Evolutionary conservation across 2,113 vertebrate species (phyloP).

Genomic region (Phylloscopus trochiloides): DNA sequence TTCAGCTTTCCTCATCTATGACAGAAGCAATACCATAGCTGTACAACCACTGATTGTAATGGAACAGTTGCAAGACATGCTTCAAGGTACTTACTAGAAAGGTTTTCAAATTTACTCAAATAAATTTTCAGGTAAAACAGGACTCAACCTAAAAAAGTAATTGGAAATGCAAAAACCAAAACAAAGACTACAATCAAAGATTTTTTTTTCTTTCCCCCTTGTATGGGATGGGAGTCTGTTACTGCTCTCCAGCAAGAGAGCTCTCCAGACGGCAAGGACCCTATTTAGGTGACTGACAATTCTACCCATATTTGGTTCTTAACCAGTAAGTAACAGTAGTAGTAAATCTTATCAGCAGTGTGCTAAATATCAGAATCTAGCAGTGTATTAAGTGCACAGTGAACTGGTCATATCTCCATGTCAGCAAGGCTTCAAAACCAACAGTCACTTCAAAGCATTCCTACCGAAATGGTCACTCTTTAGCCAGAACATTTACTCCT

Average conservation of each 20-base stretch:
- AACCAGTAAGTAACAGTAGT: neutral
- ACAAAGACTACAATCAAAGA: neutral
- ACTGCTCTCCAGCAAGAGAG: neutral
- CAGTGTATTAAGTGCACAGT: constrained; percentile 12
- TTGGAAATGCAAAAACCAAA: neutral
- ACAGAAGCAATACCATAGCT: neutral
- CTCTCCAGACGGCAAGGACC: neutral
- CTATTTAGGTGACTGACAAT: neutral
- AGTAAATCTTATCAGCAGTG: neutral
- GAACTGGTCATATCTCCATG: neutral
- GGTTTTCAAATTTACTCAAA: neutral
- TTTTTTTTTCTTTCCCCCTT: neutral
- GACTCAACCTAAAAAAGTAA: neutral
- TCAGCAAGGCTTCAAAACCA: neutral
- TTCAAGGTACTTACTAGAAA: neutral
- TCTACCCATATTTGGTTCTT: neutral
- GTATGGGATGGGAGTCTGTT: neutral
- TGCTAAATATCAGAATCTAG: neutral
- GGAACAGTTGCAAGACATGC: neutral
- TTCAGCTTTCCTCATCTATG: neutral
- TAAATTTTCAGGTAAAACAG: neutral
- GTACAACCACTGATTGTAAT: neutral
- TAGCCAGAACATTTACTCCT: neutral
- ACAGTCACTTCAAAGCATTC: neutral
- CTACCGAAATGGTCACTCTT: neutral